Base-by-base conservation (phyloP, 2,113 vertebrate genomes). In the Lamprologus tigripictilis region DNA sequence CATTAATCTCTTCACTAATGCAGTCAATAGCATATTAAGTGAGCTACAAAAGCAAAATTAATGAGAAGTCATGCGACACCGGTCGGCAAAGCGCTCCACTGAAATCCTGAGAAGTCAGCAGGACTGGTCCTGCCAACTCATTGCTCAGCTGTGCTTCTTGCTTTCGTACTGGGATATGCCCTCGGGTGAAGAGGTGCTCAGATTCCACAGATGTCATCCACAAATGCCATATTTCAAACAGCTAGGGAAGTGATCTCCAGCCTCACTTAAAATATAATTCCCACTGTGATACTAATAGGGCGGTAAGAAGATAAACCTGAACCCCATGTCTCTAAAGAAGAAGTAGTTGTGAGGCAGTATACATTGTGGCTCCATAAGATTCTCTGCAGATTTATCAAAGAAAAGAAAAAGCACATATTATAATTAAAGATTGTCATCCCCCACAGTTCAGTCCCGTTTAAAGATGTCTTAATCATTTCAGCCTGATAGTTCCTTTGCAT, bases 1-100 rank as follows among this genome's bases (percentile, higher is more conserved):
- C 90, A 91, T 92, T 94, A 91, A 95, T 94, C 92, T 91, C 89
- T 90, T 91, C 83, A 47, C 86, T 91, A 93, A 93, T 93, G 90
- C 89, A 89, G 91, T 94, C 93, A 91, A 94, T 93, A 92, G 87
- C 91, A 94, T 93, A 91, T 94, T 93, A 95, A 93, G 92, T 63
- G 51, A 91, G 86, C 87, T 90, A 91, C 84, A 93, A 91, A 93
- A 88, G 84, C 78, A 68, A 92, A 91, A 95, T 91, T 89, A 92
- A 94, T 89, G 87, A 85, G 87, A 92, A 86, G 85, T 82, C 92
- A 90, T 86, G 88, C 5, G 49, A 89, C 49, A 73, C 66, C 84
- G 66, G 80, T 88, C 81, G 0, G 71, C 58, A 73, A 84, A 90
- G 81, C 9, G 11, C 84, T 58, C 55, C 57, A 51, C 79, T 87